A percentile compares a stretch with the other conserved stretches of the same genome.
Conservation (phyloP, 1,140 invertebrate genomes). For the Drosophila sp. region DNA sequence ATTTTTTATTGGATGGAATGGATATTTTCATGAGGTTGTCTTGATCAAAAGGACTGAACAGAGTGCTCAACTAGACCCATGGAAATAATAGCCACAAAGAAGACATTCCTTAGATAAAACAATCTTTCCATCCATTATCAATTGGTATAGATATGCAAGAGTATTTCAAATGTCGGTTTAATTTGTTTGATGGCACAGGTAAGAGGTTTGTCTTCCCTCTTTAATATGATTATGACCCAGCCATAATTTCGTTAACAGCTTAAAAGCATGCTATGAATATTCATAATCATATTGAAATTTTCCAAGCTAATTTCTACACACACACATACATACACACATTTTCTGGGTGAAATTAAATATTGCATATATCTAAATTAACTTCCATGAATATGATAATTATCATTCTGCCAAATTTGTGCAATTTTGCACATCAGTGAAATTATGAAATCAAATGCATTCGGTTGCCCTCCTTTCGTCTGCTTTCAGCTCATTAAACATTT, state of each 20-base stretch:
- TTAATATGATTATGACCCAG: neutral
- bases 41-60: too few relatives aligned
- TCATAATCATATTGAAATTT: constrained; percentile 4
- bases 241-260: constrained; percentile 1
- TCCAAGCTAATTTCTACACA: neutral
- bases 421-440: neutral
- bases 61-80: too few relatives aligned
- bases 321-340: too few relatives aligned
- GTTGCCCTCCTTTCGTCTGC: neutral
- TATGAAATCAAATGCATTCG: constrained; percentile 8
- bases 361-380: neutral
- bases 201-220: neutral
- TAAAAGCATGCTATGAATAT: constrained; percentile 1
- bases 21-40: too few relatives aligned
- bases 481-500: constrained; percentile 15
- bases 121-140: too few relatives aligned
- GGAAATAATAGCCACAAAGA: too few relatives aligned
- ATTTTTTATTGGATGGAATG: too few relatives aligned
- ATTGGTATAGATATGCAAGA: too few relatives aligned
- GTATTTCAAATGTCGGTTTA: too few relatives aligned
- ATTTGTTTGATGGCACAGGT: too few relatives aligned
- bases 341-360: neutral
- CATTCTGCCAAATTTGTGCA: neutral
- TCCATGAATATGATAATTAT: neutral
- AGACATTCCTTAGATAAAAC: too few relatives aligned